Evolutionary conservation across 2,113 vertebrate species (phyloP).

Genomic region (Cyprinus carpio): DNA sequence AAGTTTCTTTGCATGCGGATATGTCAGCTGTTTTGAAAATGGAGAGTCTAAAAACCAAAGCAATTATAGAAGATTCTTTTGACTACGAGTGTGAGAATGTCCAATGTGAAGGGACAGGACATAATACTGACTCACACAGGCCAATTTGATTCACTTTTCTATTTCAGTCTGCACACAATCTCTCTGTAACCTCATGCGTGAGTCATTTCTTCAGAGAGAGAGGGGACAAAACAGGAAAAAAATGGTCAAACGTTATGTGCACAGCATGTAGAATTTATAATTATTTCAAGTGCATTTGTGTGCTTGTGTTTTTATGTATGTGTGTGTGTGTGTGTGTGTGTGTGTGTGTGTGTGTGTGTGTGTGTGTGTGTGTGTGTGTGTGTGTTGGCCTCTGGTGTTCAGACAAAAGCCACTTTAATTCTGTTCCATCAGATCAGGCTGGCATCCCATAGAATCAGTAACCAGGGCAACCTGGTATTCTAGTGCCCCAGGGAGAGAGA

Average conservation of each 20-base stretch:
- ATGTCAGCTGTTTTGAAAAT: conserved; percentile 32
- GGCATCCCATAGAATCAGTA: conserved; percentile 54
- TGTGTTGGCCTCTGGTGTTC: conserved; percentile 45
- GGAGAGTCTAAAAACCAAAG: conserved; percentile 36
- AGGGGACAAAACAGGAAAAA: neutral
- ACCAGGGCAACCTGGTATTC: conserved; percentile 54
- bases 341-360: conserved; percentile 10
- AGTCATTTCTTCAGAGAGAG: neutral
- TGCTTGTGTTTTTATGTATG: conserved; percentile 10
- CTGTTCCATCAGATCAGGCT: conserved; percentile 57
- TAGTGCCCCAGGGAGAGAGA: conserved; percentile 1
- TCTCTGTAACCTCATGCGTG: neutral
- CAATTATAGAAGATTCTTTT: conserved; percentile 34
- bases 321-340: neutral
- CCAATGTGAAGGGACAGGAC: conserved; percentile 40
- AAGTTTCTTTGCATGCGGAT: conserved; percentile 19
- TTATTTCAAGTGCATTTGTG: conserved; percentile 2
- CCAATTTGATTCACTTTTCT: conserved; percentile 47
- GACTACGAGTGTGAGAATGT: conserved; percentile 24
- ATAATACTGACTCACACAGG: conserved; percentile 50
- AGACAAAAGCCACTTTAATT: conserved; percentile 60
- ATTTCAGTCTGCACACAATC: conserved; percentile 11
- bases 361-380: conserved; percentile 17
- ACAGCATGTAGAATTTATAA: neutral
- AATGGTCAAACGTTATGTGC: conserved; percentile 25